These are phyloP conservation scores for Brachionus manjavacas DNA, from an alignment of 1,140 invertebrate genomes.

Conservation along the genomic window DNA sequence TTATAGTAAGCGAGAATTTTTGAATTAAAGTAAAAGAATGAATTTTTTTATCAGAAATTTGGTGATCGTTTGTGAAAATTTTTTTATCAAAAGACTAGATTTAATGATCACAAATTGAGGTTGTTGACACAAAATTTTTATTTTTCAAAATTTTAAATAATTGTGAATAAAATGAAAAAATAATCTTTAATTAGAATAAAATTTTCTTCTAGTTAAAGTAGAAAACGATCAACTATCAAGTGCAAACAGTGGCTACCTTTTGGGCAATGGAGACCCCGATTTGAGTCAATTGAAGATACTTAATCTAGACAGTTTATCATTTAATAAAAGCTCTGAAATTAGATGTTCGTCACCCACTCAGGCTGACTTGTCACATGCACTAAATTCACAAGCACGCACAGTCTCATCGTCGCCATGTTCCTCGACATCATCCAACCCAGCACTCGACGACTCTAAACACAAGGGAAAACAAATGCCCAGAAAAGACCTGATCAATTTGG, in stretches of 20 bases:
- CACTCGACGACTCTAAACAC: neutral
- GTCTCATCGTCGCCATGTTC: slow-evolving; percentile 24
- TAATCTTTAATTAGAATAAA: neutral
- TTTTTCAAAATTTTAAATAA: too few species aligned
- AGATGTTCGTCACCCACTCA: neutral
- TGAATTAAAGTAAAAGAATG: too few species aligned
- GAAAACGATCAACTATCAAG: neutral
- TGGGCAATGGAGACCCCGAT: neutral
- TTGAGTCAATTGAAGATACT: neutral
- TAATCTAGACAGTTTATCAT: neutral
- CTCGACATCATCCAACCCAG: neutral
- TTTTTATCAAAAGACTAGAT: too few species aligned
- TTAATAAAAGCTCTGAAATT: neutral
- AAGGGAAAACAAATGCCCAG: neutral
- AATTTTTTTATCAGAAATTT: too few species aligned
- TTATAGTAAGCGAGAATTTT: too few species aligned
- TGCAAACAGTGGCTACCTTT: neutral
- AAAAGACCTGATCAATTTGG: neutral
- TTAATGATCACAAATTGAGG: too few species aligned
- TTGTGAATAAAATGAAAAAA: too few species aligned
- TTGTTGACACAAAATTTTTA: too few species aligned
- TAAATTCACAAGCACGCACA: slow-evolving; percentile 1
- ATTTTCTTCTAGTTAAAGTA: neutral
- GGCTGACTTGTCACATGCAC: neutral
- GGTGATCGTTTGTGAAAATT: too few species aligned